phyloP scores from a whole-genome alignment of 2,888 invertebrate species.

The Baronia brevicornis region DNA sequence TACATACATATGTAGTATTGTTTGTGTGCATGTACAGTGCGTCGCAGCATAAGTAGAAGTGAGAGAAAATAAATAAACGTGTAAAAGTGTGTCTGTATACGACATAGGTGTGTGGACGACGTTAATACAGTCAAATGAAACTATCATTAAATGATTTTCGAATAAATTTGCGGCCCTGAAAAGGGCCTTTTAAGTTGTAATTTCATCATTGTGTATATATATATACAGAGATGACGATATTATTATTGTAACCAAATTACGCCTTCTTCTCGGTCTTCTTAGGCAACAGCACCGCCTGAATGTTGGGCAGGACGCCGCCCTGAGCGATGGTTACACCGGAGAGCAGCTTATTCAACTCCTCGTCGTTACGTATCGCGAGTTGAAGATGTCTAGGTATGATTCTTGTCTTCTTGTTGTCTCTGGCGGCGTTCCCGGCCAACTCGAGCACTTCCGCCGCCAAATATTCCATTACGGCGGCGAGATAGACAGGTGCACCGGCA shows the following conservation, averaged over 20 bases:
- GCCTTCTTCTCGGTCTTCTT: conserved; percentile 42
- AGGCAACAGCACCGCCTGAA: conserved; percentile 79
- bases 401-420: conserved; percentile 81
- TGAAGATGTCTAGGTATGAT: conserved; percentile 86
- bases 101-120: no score
- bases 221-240: no score
- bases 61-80: no score
- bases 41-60: no score
- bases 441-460: conserved; percentile 80
- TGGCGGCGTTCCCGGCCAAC: conserved; percentile 78
- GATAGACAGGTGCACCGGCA: conserved; percentile 64
- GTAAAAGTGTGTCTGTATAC: no score
- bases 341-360: conserved; percentile 84
- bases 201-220: no score
- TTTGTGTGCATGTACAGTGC: no score
- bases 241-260: conserved; percentile 10
- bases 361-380: conserved; percentile 85
- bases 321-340: conserved; percentile 87
- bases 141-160: no score
- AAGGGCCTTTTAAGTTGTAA: no score
- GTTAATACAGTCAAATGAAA: no score
- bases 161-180: no score
- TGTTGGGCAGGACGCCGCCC: conserved; percentile 88
- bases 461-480: conserved; percentile 77
- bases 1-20: no score